Conservation (phyloP, 2,113 vertebrate genomes). For the Ceuthmochares aereus region DNA sequence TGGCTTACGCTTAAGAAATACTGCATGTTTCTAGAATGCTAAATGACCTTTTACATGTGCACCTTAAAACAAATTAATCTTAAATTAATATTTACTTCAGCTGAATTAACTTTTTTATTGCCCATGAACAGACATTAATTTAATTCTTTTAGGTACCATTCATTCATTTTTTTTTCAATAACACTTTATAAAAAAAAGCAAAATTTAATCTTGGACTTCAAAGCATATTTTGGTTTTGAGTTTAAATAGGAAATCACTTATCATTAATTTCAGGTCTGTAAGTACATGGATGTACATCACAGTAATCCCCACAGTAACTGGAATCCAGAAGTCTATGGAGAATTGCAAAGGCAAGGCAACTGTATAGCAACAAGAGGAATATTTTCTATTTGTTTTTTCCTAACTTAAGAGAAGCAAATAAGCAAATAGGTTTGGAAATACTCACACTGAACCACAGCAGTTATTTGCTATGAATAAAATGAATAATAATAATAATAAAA, state of each 20-base stretch:
- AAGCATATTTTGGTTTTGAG: background rate
- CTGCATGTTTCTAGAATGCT: background rate
- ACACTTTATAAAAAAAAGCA: background rate
- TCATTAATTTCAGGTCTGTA: background rate
- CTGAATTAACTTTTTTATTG: background rate
- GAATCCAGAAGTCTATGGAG: background rate
- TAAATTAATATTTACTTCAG: background rate
- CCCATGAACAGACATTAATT: background rate
- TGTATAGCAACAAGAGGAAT: background rate
- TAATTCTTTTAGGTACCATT: background rate
- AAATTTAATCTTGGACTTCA: background rate
- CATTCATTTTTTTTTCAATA: background rate
- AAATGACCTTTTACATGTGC: background rate
- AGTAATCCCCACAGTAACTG: background rate
- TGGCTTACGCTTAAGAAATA: background rate
- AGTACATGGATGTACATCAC: background rate
- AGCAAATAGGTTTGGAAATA: background rate
- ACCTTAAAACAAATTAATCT: background rate
- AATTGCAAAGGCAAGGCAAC: background rate
- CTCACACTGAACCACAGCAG: background rate
- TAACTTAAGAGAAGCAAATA: background rate
- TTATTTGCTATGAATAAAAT: background rate
- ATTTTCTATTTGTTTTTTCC: background rate
- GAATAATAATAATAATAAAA: background rate
- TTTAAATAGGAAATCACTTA: background rate